phyloP scores from a whole-genome alignment of 2,888 invertebrate species.

The Allophyes oxyacanthae region DNA sequence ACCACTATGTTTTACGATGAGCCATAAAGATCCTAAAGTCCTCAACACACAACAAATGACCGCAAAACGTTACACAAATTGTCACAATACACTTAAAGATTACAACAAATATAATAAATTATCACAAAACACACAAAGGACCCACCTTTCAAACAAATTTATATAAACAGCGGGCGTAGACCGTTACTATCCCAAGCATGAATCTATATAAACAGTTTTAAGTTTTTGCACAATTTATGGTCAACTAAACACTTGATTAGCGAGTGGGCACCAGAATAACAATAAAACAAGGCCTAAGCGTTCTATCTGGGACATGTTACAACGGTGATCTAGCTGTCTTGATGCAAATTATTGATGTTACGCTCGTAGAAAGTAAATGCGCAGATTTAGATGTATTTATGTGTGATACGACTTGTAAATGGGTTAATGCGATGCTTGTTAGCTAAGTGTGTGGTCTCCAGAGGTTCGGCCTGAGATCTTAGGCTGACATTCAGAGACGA shows the following conservation, averaged over 20 bases:
- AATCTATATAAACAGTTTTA: conserved; percentile 3
- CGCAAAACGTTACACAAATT: no score
- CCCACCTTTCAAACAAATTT: neutral
- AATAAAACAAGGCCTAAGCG: conserved; percentile 21
- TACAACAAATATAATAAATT: no score
- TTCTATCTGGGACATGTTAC: conserved; percentile 24
- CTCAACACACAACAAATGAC: no score
- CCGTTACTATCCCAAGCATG: conserved; percentile 13
- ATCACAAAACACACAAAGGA: neutral
- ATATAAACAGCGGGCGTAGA: neutral
- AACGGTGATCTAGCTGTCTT: conserved; percentile 44
- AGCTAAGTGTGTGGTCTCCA: neutral
- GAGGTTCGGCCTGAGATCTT: no score
- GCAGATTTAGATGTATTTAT: conserved; percentile 19
- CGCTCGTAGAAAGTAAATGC: conserved; percentile 44
- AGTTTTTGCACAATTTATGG: conserved; percentile 23
- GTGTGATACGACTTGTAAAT: conserved; percentile 9
- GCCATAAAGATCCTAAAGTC: no score
- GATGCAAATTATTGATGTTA: conserved; percentile 42
- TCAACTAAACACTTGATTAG: conserved; percentile 40
- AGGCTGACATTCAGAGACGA: no score
- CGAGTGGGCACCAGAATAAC: conserved; percentile 24
- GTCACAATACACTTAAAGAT: no score
- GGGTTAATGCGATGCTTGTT: conserved; percentile 1
- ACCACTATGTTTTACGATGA: no score